A percentile compares a stretch with the other conserved stretches of the same genome.
Evolutionary conservation across 2,888 invertebrate species (phyloP).

Genomic region (Lymantria dispar): DNA sequence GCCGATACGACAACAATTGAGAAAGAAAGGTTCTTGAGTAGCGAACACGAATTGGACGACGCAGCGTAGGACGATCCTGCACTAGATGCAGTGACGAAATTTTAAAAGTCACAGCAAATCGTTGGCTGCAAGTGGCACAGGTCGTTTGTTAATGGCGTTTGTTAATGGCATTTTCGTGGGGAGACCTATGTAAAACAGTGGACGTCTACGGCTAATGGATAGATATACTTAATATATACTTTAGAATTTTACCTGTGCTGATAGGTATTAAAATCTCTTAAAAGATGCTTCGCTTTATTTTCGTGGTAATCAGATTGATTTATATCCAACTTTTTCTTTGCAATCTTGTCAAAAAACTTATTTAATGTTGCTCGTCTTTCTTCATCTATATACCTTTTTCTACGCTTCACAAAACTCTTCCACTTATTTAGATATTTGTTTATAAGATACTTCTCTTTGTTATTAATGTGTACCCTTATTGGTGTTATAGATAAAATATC

Average conservation of each 20-base stretch:
- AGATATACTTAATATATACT: neutral
- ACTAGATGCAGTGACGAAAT: no score
- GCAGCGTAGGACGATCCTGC: no score
- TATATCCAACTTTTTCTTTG: slow-evolving; percentile 53
- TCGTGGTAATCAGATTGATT: slow-evolving; percentile 37
- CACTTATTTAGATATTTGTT: slow-evolving; percentile 62
- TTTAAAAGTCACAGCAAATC: no score
- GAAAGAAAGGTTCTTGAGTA: no score
- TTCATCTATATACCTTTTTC: slow-evolving; percentile 45
- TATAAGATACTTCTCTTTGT: slow-evolving; percentile 41
- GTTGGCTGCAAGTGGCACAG: no score
- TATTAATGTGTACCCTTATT: slow-evolving; percentile 43
- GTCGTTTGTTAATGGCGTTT: no score
- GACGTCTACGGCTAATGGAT: no score
- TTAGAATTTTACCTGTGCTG: slow-evolving; percentile 60
- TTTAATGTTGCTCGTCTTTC: slow-evolving; percentile 57
- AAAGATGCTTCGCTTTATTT: slow-evolving; percentile 51
- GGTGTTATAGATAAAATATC: slow-evolving; percentile 53
- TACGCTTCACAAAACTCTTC: slow-evolving; percentile 50
- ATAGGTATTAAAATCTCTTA: slow-evolving; percentile 64
- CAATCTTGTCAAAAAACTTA: slow-evolving; percentile 64
- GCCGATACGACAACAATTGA: no score
- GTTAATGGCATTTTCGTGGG: no score
- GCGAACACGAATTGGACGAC: no score
- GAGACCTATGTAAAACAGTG: no score